Evolutionary conservation across 2,797 vertebrate species (phyloP).

Genomic region (Nannoperca obscura): DNA sequence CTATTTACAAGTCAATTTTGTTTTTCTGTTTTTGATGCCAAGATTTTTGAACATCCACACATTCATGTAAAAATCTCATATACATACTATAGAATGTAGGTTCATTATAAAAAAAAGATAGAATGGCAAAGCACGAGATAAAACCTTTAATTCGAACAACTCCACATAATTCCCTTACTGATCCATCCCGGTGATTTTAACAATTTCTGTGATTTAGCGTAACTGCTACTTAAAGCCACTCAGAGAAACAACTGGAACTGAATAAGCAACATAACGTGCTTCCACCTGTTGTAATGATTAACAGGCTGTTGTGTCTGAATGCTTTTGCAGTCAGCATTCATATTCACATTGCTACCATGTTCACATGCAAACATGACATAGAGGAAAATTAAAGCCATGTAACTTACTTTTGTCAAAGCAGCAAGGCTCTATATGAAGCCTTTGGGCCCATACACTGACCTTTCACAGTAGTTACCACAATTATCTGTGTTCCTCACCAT

Average conservation of each 20-base stretch:
- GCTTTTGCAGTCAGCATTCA: slow-evolving; percentile 27
- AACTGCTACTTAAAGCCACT: slow-evolving; percentile 61
- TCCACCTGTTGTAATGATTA: slow-evolving; percentile 26
- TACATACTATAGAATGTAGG: slow-evolving; percentile 79
- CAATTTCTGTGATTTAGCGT: slow-evolving; percentile 45
- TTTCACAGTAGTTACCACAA: slow-evolving; percentile 59
- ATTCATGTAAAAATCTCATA: slow-evolving; percentile 86
- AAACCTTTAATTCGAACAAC: slow-evolving; percentile 40
- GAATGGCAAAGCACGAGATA: slow-evolving; percentile 59
- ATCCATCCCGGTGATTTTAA: slow-evolving; percentile 52
- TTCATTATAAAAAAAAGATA: slow-evolving; percentile 64
- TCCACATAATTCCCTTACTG: slow-evolving; percentile 36
- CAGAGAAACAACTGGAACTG: slow-evolving; percentile 31
- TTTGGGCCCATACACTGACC: slow-evolving; percentile 27
- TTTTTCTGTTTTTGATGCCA: slow-evolving; percentile 81
- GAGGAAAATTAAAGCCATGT: slow-evolving; percentile 69
- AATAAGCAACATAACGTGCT: slow-evolving; percentile 35
- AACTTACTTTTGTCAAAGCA: slow-evolving; percentile 53
- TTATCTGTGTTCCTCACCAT: slow-evolving; percentile 37
- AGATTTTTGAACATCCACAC: slow-evolving; percentile 85
- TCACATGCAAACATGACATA: slow-evolving; percentile 65
- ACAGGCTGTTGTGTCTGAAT: slow-evolving; percentile 25
- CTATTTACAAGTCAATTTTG: slow-evolving; percentile 86
- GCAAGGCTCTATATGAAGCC: slow-evolving; percentile 47
- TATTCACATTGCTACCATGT: slow-evolving; percentile 30